These are phyloP conservation scores for Scaptomyza montana DNA, from an alignment of 1,140 invertebrate species.

Conservation along the genomic window DNA sequence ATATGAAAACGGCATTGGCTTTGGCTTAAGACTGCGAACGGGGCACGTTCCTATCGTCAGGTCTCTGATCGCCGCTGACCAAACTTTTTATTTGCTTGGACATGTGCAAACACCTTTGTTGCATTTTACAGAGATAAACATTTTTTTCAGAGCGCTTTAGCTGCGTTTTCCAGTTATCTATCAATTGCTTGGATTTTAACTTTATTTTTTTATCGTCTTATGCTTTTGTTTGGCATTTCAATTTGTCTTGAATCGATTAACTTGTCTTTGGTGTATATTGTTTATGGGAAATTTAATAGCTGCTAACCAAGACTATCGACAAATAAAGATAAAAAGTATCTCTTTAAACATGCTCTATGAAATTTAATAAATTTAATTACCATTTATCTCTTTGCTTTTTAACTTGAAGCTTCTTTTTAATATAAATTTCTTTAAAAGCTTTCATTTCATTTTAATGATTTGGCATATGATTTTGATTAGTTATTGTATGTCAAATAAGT, in stretches of 20 bases:
- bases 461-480: conserved; percentile 10
- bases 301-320: neutral
- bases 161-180: conserved; percentile 58
- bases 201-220: conserved; percentile 25
- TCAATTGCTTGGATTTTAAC: conserved; percentile 48
- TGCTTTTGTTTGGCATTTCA: conserved; percentile 51
- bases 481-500: conserved; percentile 66
- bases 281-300: conserved; percentile 30
- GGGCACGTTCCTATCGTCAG: conserved; percentile 43
- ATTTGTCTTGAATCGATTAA: conserved; percentile 66
- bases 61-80: neutral
- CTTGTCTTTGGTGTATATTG: conserved; percentile 12
- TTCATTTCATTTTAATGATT: conserved; percentile 14
- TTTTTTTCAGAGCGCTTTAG: conserved; percentile 45
- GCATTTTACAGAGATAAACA: conserved; percentile 66
- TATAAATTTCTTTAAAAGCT: neutral
- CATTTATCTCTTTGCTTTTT: no score
- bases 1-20: neutral
- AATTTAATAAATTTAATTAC: neutral
- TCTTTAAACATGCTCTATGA: neutral
- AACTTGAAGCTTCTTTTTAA: neutral
- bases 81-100: conserved; percentile 65
- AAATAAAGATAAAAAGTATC: neutral
- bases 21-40: neutral
- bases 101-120: conserved; percentile 79